These are phyloP conservation scores for Paratrypauchen microcephalus DNA, from an alignment of 2,797 vertebrate genomes.

Conservation along the genomic window DNA sequence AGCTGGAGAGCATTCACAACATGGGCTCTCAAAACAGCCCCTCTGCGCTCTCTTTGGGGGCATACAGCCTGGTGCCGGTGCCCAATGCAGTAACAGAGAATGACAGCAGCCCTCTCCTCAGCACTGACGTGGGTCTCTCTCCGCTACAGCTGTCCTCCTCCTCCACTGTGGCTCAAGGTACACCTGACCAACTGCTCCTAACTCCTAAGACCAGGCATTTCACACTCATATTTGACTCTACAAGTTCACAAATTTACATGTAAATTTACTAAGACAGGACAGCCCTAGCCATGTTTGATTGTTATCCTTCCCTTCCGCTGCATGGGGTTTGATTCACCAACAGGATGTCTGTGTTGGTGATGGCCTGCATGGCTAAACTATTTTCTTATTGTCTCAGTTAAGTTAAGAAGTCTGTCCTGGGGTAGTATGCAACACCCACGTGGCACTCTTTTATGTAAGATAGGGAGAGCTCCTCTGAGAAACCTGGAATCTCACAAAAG, in stretches of 20 bases:
- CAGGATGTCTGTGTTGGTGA: background rate
- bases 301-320: background rate
- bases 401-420: background rate
- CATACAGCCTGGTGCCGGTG: conserved; percentile 94
- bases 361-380: background rate
- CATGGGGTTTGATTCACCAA: background rate
- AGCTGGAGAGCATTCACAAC: conserved; percentile 87
- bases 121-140: conserved; percentile 87
- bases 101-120: conserved; percentile 82
- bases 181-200: conserved; percentile 42
- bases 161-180: conserved; percentile 88
- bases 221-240: background rate
- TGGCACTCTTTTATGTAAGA: background rate
- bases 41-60: conserved; percentile 90
- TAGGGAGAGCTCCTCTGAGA: background rate
- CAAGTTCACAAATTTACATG: background rate
- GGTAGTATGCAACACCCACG: background rate
- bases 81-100: conserved; percentile 81
- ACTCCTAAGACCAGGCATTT: background rate
- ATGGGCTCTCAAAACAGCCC: conserved; percentile 86
- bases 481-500: background rate
- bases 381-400: background rate
- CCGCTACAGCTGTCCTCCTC: conserved; percentile 85
- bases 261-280: background rate
- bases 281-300: background rate